Percentiles rank a stretch among this genome's conserved stretches.
Conservation (phyloP, 1,140 invertebrate genomes). For the Anastrepha ludens region DNA sequence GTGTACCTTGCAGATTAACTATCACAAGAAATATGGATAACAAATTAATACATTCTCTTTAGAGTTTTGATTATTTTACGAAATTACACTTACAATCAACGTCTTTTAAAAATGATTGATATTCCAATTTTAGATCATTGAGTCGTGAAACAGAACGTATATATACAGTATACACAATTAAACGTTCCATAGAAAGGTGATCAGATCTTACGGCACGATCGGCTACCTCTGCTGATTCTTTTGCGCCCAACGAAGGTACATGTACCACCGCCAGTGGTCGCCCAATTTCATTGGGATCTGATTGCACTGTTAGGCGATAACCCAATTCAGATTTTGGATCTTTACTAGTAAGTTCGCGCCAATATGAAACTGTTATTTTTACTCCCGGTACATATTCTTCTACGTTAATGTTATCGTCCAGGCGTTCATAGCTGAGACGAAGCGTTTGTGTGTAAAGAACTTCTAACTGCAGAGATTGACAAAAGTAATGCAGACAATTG, state of each 20-base stretch:
- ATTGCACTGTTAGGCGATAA: conserved; percentile 91
- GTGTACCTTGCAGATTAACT: conserved; percentile 86
- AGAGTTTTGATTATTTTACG: neutral
- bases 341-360: conserved; percentile 81
- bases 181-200: conserved; percentile 93
- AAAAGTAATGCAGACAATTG: conserved; percentile 93
- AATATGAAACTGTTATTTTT: conserved; percentile 93
- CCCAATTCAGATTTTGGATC: conserved; percentile 89
- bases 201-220: conserved; percentile 89
- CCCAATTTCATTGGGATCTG: conserved; percentile 87
- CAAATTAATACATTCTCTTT: conserved; percentile 8
- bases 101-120: conserved; percentile 83
- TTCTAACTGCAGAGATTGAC: conserved; percentile 95
- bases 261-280: conserved; percentile 90
- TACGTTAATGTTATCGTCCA: conserved; percentile 93
- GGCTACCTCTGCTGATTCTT: conserved; percentile 80
- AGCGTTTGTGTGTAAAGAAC: conserved; percentile 95
- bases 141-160: conserved; percentile 89
- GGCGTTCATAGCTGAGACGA: conserved; percentile 88
- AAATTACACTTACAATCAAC: conserved; percentile 80
- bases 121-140: conserved; percentile 87
- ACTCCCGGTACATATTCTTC: conserved; percentile 94
- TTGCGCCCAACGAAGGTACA: conserved; percentile 87
- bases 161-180: conserved; percentile 98
- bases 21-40: conserved; percentile 59